Percentiles rank a stretch among this genome's conserved stretches.
Evolutionary conservation across 92 coral and sea anemone genomes (phyloP).

Genomic region (Muricea muricata): DNA sequence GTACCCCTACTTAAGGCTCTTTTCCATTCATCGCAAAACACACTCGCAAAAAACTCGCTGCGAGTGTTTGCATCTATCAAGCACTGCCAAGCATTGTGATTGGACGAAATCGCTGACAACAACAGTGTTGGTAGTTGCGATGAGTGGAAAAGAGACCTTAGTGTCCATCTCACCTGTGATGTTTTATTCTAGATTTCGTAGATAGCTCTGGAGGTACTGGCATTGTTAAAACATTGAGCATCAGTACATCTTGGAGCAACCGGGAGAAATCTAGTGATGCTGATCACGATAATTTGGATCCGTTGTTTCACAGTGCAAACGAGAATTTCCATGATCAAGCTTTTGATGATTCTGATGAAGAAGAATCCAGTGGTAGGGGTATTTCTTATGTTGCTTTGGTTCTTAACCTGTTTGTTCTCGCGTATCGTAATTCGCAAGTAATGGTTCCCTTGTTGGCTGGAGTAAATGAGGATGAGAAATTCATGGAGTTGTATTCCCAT

Average conservation of each 20-base stretch:
- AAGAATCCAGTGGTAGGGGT: constrained; percentile 91
- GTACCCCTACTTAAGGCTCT: no score
- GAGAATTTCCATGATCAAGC: constrained; percentile 95
- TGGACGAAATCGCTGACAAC: no score
- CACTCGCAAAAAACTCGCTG: no score
- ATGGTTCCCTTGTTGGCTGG: no score
- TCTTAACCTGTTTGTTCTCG: background rate
- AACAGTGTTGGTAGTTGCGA: no score
- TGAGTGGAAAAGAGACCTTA: no score
- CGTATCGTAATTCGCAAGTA: background rate
- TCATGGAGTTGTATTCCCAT: no score
- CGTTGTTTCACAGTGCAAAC: constrained; percentile 78
- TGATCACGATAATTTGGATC: constrained; percentile 77
- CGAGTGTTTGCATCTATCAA: no score
- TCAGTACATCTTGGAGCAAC: constrained; percentile 45
- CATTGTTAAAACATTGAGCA: constrained; percentile 36
- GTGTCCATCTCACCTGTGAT: no score
- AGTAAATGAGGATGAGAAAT: no score
- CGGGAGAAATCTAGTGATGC: constrained; percentile 63
- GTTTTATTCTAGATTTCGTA: background rate
- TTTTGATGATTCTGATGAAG: constrained; percentile 96
- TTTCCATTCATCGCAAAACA: no score
- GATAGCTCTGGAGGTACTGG: background rate
- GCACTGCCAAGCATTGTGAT: no score
- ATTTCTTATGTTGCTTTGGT: background rate